These are phyloP conservation scores for Xerus inauris DNA, from an alignment of 2,113 vertebrate species.

Conservation along the genomic window DNA sequence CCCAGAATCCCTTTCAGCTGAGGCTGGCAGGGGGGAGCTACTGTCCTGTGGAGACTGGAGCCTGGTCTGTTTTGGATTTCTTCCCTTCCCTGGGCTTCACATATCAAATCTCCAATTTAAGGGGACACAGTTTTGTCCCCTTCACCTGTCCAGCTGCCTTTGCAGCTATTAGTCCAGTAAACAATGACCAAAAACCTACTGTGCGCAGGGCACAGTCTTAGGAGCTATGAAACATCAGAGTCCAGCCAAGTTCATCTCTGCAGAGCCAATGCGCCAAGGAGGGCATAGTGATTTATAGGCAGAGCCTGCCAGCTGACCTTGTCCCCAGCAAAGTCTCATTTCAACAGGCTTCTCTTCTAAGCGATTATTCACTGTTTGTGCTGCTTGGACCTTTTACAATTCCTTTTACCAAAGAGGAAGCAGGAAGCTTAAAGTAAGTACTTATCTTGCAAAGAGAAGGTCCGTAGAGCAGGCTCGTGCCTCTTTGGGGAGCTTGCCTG, in stretches of 20 bases:
- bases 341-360: conserved; percentile 63
- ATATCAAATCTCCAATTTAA: neutral
- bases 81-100: neutral
- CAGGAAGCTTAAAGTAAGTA: conserved; percentile 66
- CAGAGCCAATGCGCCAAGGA: conserved; percentile 23
- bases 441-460: neutral
- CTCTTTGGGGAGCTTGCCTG: neutral
- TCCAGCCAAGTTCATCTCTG: neutral
- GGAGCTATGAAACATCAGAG: neutral
- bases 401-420: conserved; percentile 61
- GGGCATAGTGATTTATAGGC: conserved; percentile 54
- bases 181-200: conserved; percentile 25
- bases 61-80: neutral
- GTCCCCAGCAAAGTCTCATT: conserved; percentile 61
- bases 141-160: neutral
- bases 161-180: neutral
- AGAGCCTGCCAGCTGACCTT: conserved; percentile 59
- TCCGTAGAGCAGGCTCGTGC: neutral
- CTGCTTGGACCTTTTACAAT: conserved; percentile 13
- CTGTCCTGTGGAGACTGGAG: neutral
- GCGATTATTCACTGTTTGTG: conserved; percentile 48
- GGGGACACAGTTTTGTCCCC: neutral
- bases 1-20: neutral
- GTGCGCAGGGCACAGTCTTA: neutral
- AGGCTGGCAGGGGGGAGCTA: neutral